Base-by-base conservation (phyloP, 2,797 vertebrate genomes). In the Cygnus olor region DNA sequence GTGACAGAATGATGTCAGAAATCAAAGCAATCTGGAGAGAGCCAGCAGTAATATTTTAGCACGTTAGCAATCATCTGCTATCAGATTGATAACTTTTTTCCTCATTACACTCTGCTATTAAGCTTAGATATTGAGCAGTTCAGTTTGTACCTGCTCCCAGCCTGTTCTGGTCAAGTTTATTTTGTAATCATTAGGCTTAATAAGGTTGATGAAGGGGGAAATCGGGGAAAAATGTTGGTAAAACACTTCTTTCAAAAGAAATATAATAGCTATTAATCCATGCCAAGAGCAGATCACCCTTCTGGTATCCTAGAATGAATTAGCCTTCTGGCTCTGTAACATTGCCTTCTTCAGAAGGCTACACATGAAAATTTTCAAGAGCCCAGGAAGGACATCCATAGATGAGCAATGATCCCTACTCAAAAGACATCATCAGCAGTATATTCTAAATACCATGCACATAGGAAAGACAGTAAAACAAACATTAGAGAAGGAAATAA, bases 1-100 rank as follows among this genome's bases (percentile, higher is more conserved):
- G 40, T 30, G 30, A 88, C 49, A 89, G 77, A 89, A 86, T 34
- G n/a, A 65, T 60, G 65, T 42, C 78, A 73, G 71, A 87, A 92
- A 70, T 81, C 82, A 88, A 68, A 77, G 89, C 69, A 87, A 85
- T 28, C 77, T 83, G 63, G 36, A 90, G 79, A 74, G 57, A 78
- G 40, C 47, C 84, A 88, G 84, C 72, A 86, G 84, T 38, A 66
- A 47, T 71, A 80, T 92, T 96, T 91, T 77, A 94, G 88, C 68
- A 80, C 78, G 57, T 85, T 44, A 92, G 80, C 73, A 90, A 73
- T 91, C 36, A 5, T 71, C 86, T 92, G 85, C 77, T 81, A 72
- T 76, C 18, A 20, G 80, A 80, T 61, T 90, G 77, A 74, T 94
- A 82, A 71, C 88, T 91, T 96, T 95, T 91, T 73, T 82, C 74